Evolutionary conservation across 2,113 vertebrate genomes (phyloP).

Genomic region (Nothocercus julius): DNA sequence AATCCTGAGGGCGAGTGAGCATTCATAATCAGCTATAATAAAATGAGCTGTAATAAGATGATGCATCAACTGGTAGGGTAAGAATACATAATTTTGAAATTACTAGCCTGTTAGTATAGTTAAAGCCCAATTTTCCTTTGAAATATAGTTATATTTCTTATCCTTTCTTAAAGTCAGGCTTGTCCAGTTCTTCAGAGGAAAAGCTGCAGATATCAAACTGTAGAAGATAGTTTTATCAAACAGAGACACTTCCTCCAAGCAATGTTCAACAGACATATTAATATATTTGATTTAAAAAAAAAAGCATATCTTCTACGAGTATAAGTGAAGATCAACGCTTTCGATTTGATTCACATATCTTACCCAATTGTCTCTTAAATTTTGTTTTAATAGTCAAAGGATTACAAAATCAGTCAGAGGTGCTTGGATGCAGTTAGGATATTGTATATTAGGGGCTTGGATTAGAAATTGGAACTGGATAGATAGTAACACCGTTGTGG

Average conservation of each 20-base stretch:
- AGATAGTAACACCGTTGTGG: background rate
- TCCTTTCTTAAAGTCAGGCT: background rate
- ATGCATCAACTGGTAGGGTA: background rate
- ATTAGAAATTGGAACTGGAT: background rate
- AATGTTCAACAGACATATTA: rapidly evolving
- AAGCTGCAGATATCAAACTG: background rate
- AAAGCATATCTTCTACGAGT: background rate
- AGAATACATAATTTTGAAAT: background rate
- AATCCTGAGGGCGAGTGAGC: background rate
- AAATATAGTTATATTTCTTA: background rate
- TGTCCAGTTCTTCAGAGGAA: background rate
- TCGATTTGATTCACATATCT: background rate
- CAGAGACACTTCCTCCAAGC: background rate
- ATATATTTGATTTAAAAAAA: background rate
- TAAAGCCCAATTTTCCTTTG: background rate
- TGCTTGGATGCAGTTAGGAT: background rate
- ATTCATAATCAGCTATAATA: background rate
- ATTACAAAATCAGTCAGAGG: background rate
- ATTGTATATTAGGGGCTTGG: background rate
- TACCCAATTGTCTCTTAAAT: background rate
- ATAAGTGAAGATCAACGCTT: background rate
- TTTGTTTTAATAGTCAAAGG: background rate
- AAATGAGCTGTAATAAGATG: background rate
- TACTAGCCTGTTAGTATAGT: background rate
- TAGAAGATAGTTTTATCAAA: background rate